Conservation (phyloP, 1,140 invertebrate genomes). For the Calycopis cecrops region DNA sequence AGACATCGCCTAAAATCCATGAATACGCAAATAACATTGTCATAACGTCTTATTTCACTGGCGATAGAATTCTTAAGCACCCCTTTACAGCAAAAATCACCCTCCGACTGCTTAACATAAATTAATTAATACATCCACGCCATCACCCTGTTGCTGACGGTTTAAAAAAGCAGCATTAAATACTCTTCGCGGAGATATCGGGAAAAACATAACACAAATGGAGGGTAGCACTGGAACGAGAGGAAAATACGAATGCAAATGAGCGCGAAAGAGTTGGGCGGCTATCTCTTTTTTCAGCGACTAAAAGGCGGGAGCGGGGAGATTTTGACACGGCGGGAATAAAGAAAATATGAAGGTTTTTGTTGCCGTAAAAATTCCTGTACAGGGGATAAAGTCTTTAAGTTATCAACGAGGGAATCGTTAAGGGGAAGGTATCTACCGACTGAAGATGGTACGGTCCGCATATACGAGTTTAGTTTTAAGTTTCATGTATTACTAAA, state of each 20-base stretch:
- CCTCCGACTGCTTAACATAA: constrained; percentile 64
- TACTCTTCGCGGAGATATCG: constrained; percentile 54
- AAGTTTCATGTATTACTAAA: too few species aligned
- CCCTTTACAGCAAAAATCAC: constrained; percentile 45
- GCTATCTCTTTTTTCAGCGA: constrained; percentile 59
- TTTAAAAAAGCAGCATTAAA: constrained; percentile 54
- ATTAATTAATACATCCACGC: constrained; percentile 69
- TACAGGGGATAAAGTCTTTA: constrained; percentile 73
- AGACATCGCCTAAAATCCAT: constrained; percentile 36
- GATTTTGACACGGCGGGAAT: constrained; percentile 72
- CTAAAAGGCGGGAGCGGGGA: constrained; percentile 46
- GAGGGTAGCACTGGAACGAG: constrained; percentile 44
- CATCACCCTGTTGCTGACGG: constrained; percentile 63
- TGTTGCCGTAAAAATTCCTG: constrained; percentile 73
- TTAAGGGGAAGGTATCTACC: constrained; percentile 41
- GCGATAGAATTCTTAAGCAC: constrained; percentile 47
- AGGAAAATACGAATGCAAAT: constrained; percentile 44
- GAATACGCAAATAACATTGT: constrained; percentile 43
- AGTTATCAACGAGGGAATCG: constrained; percentile 62
- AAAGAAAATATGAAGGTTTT: constrained; percentile 75
- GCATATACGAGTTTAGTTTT: background rate
- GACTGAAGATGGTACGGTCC: constrained; percentile 32
- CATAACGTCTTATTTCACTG: constrained; percentile 40
- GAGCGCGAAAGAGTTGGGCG: constrained; percentile 62
- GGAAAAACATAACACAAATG: constrained; percentile 67